Evolutionary conservation across 1,140 invertebrate species (phyloP).

Genomic region (Coelopa frigida): DNA sequence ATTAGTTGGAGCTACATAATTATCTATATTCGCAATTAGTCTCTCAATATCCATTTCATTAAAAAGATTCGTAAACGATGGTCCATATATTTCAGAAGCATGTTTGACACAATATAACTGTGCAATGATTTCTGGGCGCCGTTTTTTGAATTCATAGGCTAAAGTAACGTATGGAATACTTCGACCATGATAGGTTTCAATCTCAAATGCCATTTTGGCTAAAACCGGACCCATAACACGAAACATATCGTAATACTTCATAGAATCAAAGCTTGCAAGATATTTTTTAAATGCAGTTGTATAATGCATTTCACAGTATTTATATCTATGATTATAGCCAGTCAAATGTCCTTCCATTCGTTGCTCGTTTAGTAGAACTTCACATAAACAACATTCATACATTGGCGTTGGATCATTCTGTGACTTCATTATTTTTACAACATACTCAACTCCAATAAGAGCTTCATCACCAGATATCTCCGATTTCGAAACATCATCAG

Average conservation of each 20-base stretch:
- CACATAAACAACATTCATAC: conserved; percentile 15
- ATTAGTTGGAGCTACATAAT: background rate
- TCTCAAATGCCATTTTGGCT: conserved; percentile 6
- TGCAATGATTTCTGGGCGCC: conserved; percentile 6
- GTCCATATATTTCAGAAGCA: conserved; percentile 13
- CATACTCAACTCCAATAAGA: conserved; percentile 14
- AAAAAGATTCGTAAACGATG: conserved; percentile 13
- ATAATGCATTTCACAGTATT: conserved; percentile 14
- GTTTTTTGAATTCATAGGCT: background rate
- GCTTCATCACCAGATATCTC: conserved; percentile 4
- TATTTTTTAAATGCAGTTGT: conserved; percentile 8
- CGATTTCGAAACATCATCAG: no score
- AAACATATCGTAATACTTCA: conserved; percentile 4
- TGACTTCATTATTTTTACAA: conserved; percentile 10
- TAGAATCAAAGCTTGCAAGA: conserved; percentile 2
- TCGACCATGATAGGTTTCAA: conserved; percentile 14
- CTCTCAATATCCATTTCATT: conserved; percentile 1
- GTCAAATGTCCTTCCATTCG: conserved; percentile 13
- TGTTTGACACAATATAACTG: conserved; percentile 11
- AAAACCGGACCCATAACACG: conserved; percentile 5
- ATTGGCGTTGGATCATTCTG: conserved; percentile 5
- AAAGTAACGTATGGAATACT: conserved; percentile 9
- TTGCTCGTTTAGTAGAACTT: conserved; percentile 1
- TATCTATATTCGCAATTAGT: background rate
- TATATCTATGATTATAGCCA: conserved; percentile 10